These are phyloP conservation scores for Drosophila sp. DNA, from an alignment of 1,140 invertebrate species.

Conservation along the genomic window DNA sequence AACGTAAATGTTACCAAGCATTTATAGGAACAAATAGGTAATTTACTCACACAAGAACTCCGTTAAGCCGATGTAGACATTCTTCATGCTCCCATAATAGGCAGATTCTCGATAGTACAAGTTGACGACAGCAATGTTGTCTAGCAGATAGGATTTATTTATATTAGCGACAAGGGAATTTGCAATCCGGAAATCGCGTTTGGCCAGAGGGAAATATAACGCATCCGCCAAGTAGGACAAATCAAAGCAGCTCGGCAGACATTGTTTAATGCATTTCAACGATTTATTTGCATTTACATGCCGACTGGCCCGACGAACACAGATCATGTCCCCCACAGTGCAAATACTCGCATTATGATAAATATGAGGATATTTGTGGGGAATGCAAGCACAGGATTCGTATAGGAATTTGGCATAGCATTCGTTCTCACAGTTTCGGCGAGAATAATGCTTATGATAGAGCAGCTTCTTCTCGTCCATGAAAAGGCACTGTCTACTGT, in stretches of 20 bases:
- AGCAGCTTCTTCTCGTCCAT: conserved; percentile 88
- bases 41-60: conserved; percentile 89
- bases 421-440: conserved; percentile 88
- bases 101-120: conserved; percentile 89
- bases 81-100: conserved; percentile 89
- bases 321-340: conserved; percentile 43
- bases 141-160: conserved; percentile 59
- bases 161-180: conserved; percentile 56
- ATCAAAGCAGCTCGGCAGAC: conserved; percentile 74
- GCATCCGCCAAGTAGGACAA: conserved; percentile 63
- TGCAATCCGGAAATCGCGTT: conserved; percentile 51
- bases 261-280: conserved; percentile 47
- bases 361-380: conserved; percentile 88
- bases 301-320: conserved; percentile 36
- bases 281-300: conserved; percentile 2
- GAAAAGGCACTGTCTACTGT: conserved; percentile 90
- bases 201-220: conserved; percentile 63
- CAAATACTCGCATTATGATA: conserved; percentile 63
- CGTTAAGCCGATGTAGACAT: conserved; percentile 90
- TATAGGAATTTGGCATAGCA: conserved; percentile 89
- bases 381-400: conserved; percentile 88
- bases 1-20: neutral
- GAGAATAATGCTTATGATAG: conserved; percentile 85
- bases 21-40: neutral
- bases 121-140: conserved; percentile 89